A percentile compares a stretch with the other conserved stretches of the same genome.
phyloP scores from a whole-genome alignment of 2,113 vertebrate genomes.

The Phyllostomus discolor region DNA sequence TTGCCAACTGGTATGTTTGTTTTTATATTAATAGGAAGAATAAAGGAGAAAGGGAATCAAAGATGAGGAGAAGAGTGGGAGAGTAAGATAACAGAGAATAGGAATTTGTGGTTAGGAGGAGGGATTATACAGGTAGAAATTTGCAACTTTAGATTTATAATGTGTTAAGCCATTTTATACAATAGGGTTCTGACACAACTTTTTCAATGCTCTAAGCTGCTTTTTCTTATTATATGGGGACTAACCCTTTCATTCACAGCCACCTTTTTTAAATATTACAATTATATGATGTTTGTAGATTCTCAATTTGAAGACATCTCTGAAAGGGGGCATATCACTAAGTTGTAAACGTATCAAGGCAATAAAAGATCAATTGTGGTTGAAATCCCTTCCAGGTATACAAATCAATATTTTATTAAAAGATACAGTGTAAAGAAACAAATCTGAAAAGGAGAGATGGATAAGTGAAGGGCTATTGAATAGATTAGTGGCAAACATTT shows the following conservation, averaged over 20 bases:
- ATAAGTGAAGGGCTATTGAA: background rate
- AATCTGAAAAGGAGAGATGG: background rate
- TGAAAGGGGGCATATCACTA: background rate
- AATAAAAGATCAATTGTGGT: background rate
- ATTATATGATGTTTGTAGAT: background rate
- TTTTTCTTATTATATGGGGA: background rate
- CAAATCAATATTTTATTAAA: background rate
- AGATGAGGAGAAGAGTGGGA: background rate
- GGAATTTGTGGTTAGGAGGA: background rate
- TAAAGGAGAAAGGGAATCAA: background rate
- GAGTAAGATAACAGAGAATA: background rate
- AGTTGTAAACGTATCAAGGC: background rate
- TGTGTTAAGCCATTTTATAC: background rate
- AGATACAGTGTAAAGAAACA: background rate
- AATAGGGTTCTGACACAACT: background rate
- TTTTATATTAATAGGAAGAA: background rate
- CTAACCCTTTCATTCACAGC: background rate
- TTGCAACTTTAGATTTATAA: background rate
- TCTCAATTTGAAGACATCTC: background rate
- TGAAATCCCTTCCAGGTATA: background rate
- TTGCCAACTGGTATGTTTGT: background rate
- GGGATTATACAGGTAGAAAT: background rate
- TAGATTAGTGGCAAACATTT: background rate
- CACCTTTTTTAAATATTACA: background rate
- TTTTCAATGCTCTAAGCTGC: background rate